phyloP scores from a whole-genome alignment of 2,888 invertebrate species.

The Orchesella flavescens region DNA sequence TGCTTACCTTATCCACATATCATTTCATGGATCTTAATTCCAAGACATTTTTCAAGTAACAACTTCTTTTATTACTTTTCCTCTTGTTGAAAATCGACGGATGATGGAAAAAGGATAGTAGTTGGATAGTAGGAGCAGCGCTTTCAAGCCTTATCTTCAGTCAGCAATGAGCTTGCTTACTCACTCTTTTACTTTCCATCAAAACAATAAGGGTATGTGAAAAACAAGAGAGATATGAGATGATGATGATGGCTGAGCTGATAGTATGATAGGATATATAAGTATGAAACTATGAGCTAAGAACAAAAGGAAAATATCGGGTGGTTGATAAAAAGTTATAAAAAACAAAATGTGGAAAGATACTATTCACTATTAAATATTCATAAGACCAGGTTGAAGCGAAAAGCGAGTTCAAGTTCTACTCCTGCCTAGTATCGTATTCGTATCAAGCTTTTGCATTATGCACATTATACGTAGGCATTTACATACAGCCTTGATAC shows the following conservation, averaged over 20 bases:
- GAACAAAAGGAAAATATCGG: neutral
- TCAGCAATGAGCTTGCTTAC: neutral
- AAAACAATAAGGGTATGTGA: too few relatives aligned
- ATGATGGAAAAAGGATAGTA: constrained; percentile 13
- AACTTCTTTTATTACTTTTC: constrained; percentile 40
- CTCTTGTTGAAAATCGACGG: constrained; percentile 25
- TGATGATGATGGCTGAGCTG: too few relatives aligned
- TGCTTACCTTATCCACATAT: neutral
- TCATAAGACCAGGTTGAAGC: neutral
- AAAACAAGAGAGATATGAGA: too few relatives aligned
- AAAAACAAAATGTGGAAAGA: neutral
- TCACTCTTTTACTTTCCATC: too few relatives aligned
- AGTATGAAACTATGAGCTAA: neutral
- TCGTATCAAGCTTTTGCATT: neutral
- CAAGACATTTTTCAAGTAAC: constrained; percentile 36
- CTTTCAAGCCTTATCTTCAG: neutral
- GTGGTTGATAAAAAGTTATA: constrained; percentile 6
- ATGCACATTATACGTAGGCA: neutral
- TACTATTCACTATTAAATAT: constrained; percentile 6
- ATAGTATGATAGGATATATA: neutral
- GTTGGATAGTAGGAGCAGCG: too few relatives aligned
- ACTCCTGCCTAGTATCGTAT: neutral
- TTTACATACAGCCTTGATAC: neutral
- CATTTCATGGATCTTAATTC: constrained; percentile 27
- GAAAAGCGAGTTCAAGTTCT: too few relatives aligned